Evolutionary conservation across 2,797 vertebrate species (phyloP).

Genomic region (Anomalospiza imberbis): DNA sequence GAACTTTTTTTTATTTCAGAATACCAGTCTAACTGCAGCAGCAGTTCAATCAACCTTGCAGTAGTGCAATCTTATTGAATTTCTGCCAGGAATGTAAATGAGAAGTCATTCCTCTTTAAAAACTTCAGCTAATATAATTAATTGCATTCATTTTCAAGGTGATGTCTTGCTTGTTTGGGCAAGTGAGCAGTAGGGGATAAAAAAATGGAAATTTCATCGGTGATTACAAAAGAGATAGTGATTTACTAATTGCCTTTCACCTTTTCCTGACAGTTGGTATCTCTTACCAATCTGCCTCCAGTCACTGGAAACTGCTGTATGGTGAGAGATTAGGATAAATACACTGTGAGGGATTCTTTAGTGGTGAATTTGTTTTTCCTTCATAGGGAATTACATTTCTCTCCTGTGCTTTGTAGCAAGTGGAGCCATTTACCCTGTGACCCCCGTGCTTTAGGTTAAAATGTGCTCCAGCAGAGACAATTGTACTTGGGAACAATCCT

Average conservation of each 20-base stretch:
- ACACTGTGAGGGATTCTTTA: background rate
- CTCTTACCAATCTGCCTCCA: slow-evolving; percentile 25
- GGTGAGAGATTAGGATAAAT: background rate
- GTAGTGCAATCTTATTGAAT: background rate
- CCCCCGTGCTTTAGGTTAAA: background rate
- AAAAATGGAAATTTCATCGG: slow-evolving; percentile 40
- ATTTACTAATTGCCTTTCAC: slow-evolving; percentile 62
- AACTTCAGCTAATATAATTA: slow-evolving; percentile 51
- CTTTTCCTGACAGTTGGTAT: slow-evolving; percentile 22
- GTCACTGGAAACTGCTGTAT: background rate
- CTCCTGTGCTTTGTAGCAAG: background rate
- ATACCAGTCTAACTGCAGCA: background rate
- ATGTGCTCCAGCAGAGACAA: background rate
- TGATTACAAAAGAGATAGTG: slow-evolving; percentile 44
- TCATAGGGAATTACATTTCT: background rate
- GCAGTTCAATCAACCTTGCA: background rate
- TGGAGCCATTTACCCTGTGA: background rate
- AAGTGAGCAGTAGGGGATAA: background rate
- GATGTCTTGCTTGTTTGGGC: slow-evolving; percentile 47
- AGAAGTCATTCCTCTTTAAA: slow-evolving; percentile 21
- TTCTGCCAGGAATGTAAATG: slow-evolving; percentile 49
- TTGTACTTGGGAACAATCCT: background rate
- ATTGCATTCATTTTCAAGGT: slow-evolving; percentile 63
- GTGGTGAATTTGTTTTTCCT: background rate
- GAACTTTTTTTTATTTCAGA: background rate